phyloP scores from a whole-genome alignment of 2,888 invertebrate species.

The Euzophera pinguis region DNA sequence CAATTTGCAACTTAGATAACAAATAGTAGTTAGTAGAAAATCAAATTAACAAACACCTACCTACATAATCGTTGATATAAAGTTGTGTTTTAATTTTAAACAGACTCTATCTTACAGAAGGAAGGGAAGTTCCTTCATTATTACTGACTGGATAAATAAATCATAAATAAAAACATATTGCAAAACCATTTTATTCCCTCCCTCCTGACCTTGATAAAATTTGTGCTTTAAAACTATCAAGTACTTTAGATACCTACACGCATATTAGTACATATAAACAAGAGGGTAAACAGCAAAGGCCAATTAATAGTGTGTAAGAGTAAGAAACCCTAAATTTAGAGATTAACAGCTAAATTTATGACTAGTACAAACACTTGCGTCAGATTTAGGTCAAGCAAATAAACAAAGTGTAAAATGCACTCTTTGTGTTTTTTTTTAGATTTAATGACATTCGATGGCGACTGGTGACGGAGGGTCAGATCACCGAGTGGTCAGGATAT shows the following conservation, averaged over 20 bases:
- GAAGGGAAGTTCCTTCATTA: too few species aligned
- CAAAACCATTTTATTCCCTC: too few species aligned
- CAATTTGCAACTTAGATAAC: conserved; percentile 3
- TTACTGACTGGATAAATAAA: too few species aligned
- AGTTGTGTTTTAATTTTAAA: too few species aligned
- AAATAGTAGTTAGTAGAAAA: not conserved
- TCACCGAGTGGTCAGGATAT: conserved; percentile 43
- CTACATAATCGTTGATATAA: not conserved
- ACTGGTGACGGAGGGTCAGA: conserved; percentile 38
- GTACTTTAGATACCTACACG: too few species aligned
- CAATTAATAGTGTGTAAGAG: not conserved
- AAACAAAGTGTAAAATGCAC: conserved; percentile 23
- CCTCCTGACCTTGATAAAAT: too few species aligned
- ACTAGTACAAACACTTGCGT: not conserved
- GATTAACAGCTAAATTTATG: not conserved
- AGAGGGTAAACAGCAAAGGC: too few species aligned
- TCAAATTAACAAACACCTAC: not conserved
- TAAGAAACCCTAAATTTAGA: not conserved
- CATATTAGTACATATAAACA: too few species aligned
- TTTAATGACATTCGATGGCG: conserved; percentile 30
- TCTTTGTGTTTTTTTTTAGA: conserved; percentile 26
- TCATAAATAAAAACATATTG: too few species aligned
- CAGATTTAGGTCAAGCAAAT: conserved; percentile 8
- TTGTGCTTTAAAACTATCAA: too few species aligned
- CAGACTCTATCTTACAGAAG: too few species aligned